Evolutionary conservation across 2,113 vertebrate genomes (phyloP), one percentile per base, ranked within the genome.

Genomic region (Pheucticus melanocephalus): DNA sequence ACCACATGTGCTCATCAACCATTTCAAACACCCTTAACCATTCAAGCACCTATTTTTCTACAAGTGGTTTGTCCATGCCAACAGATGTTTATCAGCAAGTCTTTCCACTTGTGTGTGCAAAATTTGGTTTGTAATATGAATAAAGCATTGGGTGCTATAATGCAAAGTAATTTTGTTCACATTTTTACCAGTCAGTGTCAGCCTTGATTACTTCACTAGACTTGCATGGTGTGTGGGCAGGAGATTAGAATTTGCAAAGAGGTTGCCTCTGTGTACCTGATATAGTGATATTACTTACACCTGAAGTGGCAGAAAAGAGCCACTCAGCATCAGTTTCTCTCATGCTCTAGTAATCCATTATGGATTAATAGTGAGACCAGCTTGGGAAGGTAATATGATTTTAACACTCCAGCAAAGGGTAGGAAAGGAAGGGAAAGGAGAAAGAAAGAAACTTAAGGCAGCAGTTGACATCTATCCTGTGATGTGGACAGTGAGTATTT

Each of bases 1-100:
- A 33, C 48, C 31, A 33, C 25, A 14, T 1, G 1, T 45, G 20
- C 61, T 91, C 1, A 0, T 73, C 42, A 73, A 31, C 39, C 15
- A 64, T 40, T 72, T 76, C 53, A 39, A 42, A 44, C 13, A 53
- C 20, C 28, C 71, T 90, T 69, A 81, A n/a, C n/a, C 28, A 47
- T 54, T 47, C 28, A 47, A 64, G n/a, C 19, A n/a, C 15, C 37
- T 85, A 0, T 45, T 27, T 69, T 63, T 73, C 63, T 45, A 15
- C 30, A 70, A 78, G 35, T 35, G 35, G 25, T 27, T 90, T 68
- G 35, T 60, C 44, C 2, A 3, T 16, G 6, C 28, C 50, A 71
- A 42, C 33, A 75, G 7, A 2, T 71, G 13, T 68, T 70, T 63
- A 20, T 69, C 3, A 11, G 6, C 31, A 53, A 64, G 9, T 11